A percentile compares a stretch with the other conserved stretches of the same genome.
phyloP scores from a whole-genome alignment of 2,113 vertebrate species.

The Anseranas semipalmata region DNA sequence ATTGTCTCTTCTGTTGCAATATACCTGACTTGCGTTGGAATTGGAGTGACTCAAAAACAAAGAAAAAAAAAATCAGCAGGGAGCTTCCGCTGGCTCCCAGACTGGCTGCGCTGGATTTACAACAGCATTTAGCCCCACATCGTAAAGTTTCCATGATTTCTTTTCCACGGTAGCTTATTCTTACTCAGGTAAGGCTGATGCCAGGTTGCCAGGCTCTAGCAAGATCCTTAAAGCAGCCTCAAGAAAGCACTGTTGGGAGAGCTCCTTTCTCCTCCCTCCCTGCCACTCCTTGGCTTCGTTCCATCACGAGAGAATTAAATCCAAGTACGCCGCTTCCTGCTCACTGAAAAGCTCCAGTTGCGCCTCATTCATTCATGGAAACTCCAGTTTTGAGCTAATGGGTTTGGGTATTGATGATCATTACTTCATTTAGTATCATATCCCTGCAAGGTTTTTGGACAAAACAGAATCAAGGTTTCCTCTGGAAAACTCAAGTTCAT shows the following conservation, averaged over 20 bases:
- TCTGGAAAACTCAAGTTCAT: not conserved
- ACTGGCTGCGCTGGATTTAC: not conserved
- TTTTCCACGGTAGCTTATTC: not conserved
- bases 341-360: not conserved
- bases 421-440: not conserved
- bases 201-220: not conserved
- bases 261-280: not conserved
- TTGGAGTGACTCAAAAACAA: not conserved
- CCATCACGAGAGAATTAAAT: not conserved
- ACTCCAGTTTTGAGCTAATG: not conserved
- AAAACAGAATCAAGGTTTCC: not conserved
- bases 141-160: not conserved
- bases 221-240: not conserved
- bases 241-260: not conserved
- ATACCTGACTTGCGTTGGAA: not conserved
- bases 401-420: not conserved
- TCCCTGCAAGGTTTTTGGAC: not conserved
- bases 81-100: not conserved
- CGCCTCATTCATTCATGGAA: accelerated
- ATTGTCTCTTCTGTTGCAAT: not conserved
- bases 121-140: not conserved
- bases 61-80: accelerated
- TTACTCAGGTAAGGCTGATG: not conserved
- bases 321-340: not conserved
- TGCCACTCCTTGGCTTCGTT: not conserved